Conservation (phyloP, 2,888 invertebrate genomes). For the Trachelus troglodyta region DNA sequence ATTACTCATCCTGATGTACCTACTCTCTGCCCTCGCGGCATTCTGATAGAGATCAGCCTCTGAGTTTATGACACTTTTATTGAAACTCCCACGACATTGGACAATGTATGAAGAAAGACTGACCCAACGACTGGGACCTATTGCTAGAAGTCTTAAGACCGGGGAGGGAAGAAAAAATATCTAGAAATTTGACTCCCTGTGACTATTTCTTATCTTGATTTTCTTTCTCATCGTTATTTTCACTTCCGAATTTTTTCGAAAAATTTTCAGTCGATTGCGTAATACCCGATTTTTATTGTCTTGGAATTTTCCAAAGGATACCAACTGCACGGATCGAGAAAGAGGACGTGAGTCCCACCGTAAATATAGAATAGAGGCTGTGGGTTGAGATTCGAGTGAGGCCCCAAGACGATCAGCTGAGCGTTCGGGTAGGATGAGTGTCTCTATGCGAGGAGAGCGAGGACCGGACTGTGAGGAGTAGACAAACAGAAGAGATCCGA, state of each 20-base stretch:
- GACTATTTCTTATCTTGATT: background rate
- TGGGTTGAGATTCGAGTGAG: slow-evolving; percentile 1
- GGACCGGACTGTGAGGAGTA: background rate
- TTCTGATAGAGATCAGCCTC: slow-evolving; percentile 39
- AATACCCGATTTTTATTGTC: background rate
- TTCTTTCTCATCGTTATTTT: background rate
- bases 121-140: background rate
- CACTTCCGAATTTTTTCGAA: background rate
- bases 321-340: background rate
- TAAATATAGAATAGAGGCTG: slow-evolving; percentile 6
- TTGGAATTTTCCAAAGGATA: background rate
- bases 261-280: background rate
- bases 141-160: background rate
- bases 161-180: background rate
- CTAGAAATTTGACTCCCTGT: background rate
- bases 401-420: slow-evolving; percentile 34
- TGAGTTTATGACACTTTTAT: slow-evolving; percentile 39
- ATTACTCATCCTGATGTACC: background rate
- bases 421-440: slow-evolving; percentile 12
- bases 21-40: slow-evolving; percentile 12
- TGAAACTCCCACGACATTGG: slow-evolving; percentile 21
- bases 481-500: slow-evolving; percentile 13
- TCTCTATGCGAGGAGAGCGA: background rate
- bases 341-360: background rate
- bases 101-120: background rate